Percentiles rank a stretch among this genome's conserved stretches.
These are phyloP conservation scores for Pomatorhinus ruficollis DNA, from an alignment of 2,113 vertebrate genomes.

Conservation along the genomic window DNA sequence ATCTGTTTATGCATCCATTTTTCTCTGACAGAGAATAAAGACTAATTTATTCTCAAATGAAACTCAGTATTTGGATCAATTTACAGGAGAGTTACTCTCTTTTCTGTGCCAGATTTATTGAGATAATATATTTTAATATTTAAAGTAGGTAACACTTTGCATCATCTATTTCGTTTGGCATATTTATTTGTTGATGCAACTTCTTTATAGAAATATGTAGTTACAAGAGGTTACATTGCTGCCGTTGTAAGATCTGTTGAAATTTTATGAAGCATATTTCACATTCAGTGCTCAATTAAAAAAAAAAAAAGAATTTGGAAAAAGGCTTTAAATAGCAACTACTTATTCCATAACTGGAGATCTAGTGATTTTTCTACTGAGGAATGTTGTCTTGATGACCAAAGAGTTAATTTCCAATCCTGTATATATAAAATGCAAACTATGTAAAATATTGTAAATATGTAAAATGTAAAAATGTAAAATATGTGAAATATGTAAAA, in stretches of 20 bases:
- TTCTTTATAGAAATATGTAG: not conserved
- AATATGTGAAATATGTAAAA: too few species aligned
- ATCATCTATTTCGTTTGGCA: not conserved
- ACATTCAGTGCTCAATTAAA: not conserved
- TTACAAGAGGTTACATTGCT: not conserved
- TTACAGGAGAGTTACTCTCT: not conserved
- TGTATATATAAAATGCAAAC: not conserved
- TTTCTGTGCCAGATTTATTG: constrained; percentile 2
- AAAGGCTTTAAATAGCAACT: not conserved
- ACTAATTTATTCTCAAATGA: constrained; percentile 9
- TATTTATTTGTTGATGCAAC: constrained; percentile 20
- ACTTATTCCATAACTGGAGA: not conserved
- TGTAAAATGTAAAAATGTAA: too few species aligned
- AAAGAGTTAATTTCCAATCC: not conserved
- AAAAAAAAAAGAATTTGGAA: not conserved
- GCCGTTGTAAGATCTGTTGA: not conserved
- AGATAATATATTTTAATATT: constrained; percentile 28
- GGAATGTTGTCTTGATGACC: not conserved
- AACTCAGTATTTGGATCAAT: not conserved
- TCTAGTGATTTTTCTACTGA: not conserved
- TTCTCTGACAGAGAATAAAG: not conserved
- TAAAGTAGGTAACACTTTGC: not conserved
- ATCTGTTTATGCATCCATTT: constrained; percentile 9
- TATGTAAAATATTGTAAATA: too few species aligned
- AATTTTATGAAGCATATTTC: not conserved